Evolutionary conservation across 2,888 invertebrate species (phyloP), one percentile per base, ranked within the genome.

Genomic region (Asteroscopus sphinx): DNA sequence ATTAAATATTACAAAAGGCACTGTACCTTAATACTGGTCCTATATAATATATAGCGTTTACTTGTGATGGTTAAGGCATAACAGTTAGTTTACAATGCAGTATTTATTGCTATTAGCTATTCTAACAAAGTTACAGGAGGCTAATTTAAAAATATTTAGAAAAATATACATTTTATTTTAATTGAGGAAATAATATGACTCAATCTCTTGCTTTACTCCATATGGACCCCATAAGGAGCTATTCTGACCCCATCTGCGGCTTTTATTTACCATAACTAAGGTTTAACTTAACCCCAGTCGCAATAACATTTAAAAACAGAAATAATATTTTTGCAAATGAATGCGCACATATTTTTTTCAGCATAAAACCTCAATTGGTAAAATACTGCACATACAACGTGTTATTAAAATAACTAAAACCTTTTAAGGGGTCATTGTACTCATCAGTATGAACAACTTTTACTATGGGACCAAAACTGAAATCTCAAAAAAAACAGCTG

Each of bases 1-100:
- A 91, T 90, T 89, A 87, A 87, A 88, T 85, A 89, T 86, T 88
- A 73, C 83, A 88, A 88, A 83, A 91, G 91, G 91, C 91, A 91
- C 91, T 89, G 84, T 83, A 83, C 73, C 67, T 65, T 87, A 89
- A 88, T 88, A 89, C 88, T 87, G 88, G 78, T 82, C 79, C 80
- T 79, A 72, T 75, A 68, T 58, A 76, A 67, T 74, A 39, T 67
- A 57, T 63, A 71, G 63, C 48, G 58, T 68, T 65, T 68, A 60
- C 62, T 78, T 84, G 85, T 85, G 85, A 83, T 84, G 83, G 70
- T 65, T 74, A 66, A 70, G 59, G 59, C 40, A 60, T 62, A 69
- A 66, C 67, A 63, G 54, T 69, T 57, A 68, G 49, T 51, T 63
- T 51, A 81, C 76, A 76, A 73, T 73, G 35, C 39, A 49, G 55